Evolutionary conservation across 1,140 invertebrate genomes (phyloP), one percentile per base, ranked within the genome.

Genomic region (Steinernema feltiae): DNA sequence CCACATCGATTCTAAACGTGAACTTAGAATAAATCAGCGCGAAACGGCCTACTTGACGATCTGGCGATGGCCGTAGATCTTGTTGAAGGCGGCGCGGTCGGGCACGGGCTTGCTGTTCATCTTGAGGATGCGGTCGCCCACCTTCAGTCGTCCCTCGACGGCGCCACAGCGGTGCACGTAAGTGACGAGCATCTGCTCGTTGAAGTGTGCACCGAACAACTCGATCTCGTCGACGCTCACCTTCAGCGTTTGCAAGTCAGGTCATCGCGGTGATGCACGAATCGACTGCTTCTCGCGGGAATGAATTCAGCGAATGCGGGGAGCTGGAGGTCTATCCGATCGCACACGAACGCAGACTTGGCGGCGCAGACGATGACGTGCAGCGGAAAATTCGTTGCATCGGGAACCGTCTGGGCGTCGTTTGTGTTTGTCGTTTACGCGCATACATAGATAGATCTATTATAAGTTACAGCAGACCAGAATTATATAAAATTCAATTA

Each of bases 161-260:
- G 53, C 53, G 3, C 53, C 53, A 27, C 53, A 63, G 53, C 24
- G 53, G 53, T 63, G 53, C 12, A 63, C 53, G 53, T 17, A 63
- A 21, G 24, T 63, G 24, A 63, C 53, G 7, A 63, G 15, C 53
- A 63, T 63, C 12, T 63, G 53, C 53, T 63, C 53, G 53, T 63
- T 63, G 53, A 63, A 63, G 53, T 63, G 53, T 21, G 53, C 53
- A 3, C 53, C 53, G 53, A 63, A 63, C 2, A 15, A 21, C 53
- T 63, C 53, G 53, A 63, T 63, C 24, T 63, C 53, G 53, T 63
- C 53, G 3, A 63, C 53, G 53, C 53, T 63, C 53, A 63, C 53
- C 53, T 63, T 63, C 53, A 63, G 24, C 12, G 35, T 41, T 7
- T 7, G 7, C 35, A 21, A 17, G 7, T 63, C 53, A n/a, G 53